These are phyloP conservation scores for Muscina levida DNA, from an alignment of 2,888 invertebrate species.

Conservation along the genomic window DNA sequence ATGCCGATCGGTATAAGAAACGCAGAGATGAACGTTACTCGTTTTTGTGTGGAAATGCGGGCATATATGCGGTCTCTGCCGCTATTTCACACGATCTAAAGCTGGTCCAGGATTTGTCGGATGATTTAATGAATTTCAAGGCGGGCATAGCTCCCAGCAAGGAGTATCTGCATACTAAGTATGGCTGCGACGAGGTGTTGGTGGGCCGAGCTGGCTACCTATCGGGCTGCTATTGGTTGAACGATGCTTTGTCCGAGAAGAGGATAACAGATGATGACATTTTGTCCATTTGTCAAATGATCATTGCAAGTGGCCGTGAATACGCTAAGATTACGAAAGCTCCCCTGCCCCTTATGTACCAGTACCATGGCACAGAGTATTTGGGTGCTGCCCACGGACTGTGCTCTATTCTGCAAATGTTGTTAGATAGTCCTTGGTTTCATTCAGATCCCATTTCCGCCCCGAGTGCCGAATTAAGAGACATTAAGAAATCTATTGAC, in stretches of 20 bases:
- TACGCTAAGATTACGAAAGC: slow-evolving; percentile 83
- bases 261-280: slow-evolving; percentile 81
- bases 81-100: slow-evolving; percentile 81
- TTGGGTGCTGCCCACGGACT: slow-evolving; percentile 85
- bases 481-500: slow-evolving; percentile 85
- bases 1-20: slow-evolving; percentile 80
- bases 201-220: slow-evolving; percentile 92
- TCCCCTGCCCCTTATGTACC: slow-evolving; percentile 87
- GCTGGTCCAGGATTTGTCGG: slow-evolving; percentile 79
- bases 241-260: slow-evolving; percentile 76
- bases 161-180: slow-evolving; percentile 82
- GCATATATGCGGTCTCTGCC: slow-evolving; percentile 87
- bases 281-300: slow-evolving; percentile 85
- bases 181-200: slow-evolving; percentile 91
- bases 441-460: slow-evolving; percentile 72
- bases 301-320: slow-evolving; percentile 86
- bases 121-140: slow-evolving; percentile 77
- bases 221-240: slow-evolving; percentile 88
- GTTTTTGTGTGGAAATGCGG: slow-evolving; percentile 90
- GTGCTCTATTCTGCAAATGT: slow-evolving; percentile 84
- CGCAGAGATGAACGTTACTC: slow-evolving; percentile 83
- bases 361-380: slow-evolving; percentile 81
- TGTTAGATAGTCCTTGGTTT: slow-evolving; percentile 82
- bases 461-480: slow-evolving; percentile 77
- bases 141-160: slow-evolving; percentile 80